Evolutionary conservation across 1,140 invertebrate species (phyloP), one percentile per base, ranked within the genome.

Genomic region (Cherax quadricarinatus): DNA sequence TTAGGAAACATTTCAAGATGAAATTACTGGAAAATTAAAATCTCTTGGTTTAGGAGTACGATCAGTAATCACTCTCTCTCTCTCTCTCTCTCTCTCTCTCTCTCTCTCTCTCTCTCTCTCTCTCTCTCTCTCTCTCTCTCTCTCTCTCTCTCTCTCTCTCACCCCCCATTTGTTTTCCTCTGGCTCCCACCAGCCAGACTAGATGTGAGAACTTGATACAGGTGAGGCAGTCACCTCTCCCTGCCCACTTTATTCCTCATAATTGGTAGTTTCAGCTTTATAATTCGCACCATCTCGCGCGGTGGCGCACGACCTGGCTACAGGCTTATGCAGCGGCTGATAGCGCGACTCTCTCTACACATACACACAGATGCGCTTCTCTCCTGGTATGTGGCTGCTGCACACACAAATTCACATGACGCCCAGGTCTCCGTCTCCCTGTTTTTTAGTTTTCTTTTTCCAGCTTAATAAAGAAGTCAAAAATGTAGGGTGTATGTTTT

Each of bases 61-160:
- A 41, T 41, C 30, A 41, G 30, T 41, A 41, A 41, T 41, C 30
- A 41, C 2, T 41, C 30, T 41, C 30, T 41, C 57, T 16, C 57
- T 60, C 57, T 60, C 57, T 60, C 57, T 60, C 57, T 60, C 57
- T 60, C 57, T 60, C 57, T 60, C 57, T 60, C 16, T n/a, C 62
- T 66, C 62, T 66, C 62, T 66, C 62, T 30, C 70, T 75, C 70
- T 75, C 70, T 75, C 70, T 75, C 24, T 30, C 24, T 75, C 70
- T 75, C 70, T 75, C 70, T 75, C 70, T 75, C 70, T 75, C 70
- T 1, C 70, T 24, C 70, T 24, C 70, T 1, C 70, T 24, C n/a
- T 24, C 70, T 24, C n/a, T 75, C 70, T 75, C 70, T 73, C 21
- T 73, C 70, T 73, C 70, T 73, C 70, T 73, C 70, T 24, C 70